Evolutionary conservation across 2,888 invertebrate genomes (phyloP).

Genomic region (Tenthredo scrophulariae): DNA sequence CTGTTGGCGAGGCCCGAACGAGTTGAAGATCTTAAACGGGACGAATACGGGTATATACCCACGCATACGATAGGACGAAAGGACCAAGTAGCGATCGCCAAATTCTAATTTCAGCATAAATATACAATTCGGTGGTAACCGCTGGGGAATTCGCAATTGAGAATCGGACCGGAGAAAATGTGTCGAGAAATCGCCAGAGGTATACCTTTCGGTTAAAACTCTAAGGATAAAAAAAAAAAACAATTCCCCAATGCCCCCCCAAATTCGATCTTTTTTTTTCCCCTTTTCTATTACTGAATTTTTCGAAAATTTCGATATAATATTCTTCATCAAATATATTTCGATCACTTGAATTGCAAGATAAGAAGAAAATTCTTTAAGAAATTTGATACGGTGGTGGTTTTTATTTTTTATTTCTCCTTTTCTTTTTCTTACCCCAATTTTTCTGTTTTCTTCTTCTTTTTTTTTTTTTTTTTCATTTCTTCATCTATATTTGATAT

Average conservation of each 20-base stretch:
- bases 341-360: background rate
- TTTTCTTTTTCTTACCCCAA: background rate
- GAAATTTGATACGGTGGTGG: background rate
- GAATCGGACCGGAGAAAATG: background rate
- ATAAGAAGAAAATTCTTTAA: background rate
- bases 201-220: background rate
- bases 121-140: constrained; percentile 49
- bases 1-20: background rate
- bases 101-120: constrained; percentile 45
- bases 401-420: background rate
- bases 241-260: background rate
- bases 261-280: background rate
- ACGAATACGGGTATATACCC: background rate
- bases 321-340: no score
- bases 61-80: background rate
- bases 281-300: background rate
- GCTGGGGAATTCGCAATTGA: constrained; percentile 36
- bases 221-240: background rate
- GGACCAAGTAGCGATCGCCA: background rate
- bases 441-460: background rate
- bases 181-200: background rate
- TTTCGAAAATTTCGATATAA: background rate
- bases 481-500: background rate
- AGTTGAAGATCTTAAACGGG: constrained; percentile 33
- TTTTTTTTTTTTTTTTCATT: background rate